Conservation (phyloP, 2,888 invertebrate genomes). For the Cataglyphis albicans region DNA sequence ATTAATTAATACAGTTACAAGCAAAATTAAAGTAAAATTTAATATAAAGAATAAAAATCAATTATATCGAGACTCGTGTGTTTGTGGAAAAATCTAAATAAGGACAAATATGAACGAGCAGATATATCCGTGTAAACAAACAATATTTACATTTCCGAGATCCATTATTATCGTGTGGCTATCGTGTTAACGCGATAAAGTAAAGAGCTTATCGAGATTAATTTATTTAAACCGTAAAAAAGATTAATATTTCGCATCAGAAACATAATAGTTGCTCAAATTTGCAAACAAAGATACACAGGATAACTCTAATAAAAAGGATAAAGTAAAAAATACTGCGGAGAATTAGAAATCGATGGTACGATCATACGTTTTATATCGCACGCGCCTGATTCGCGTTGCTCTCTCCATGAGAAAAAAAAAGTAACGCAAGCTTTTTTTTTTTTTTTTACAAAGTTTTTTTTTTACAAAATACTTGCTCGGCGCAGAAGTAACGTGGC, state of each 20-base stretch:
- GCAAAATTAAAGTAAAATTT: neutral
- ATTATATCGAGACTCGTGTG: neutral
- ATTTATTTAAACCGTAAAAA: neutral
- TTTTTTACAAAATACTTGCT: slow-evolving; percentile 30
- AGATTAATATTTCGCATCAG: neutral
- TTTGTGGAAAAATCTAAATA: neutral
- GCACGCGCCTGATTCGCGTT: neutral
- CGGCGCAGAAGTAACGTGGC: neutral
- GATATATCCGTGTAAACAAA: neutral
- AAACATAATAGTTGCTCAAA: neutral
- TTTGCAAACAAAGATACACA: neutral
- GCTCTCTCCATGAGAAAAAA: slow-evolving; percentile 1
- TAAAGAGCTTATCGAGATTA: neutral
- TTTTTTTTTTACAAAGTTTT: slow-evolving; percentile 2
- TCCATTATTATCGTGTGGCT: neutral
- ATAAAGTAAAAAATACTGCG: neutral
- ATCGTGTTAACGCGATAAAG: neutral
- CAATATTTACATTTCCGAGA: neutral
- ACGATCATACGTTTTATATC: slow-evolving; percentile 20
- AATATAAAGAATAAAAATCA: neutral
- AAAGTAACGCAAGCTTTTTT: slow-evolving; percentile 8
- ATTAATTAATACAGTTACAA: neutral
- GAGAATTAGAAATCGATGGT: slow-evolving; percentile 28
- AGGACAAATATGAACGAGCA: neutral
- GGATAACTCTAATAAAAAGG: neutral